phyloP scores from a whole-genome alignment of 2,888 invertebrate genomes.

The Acanthosepion lycidas region DNA sequence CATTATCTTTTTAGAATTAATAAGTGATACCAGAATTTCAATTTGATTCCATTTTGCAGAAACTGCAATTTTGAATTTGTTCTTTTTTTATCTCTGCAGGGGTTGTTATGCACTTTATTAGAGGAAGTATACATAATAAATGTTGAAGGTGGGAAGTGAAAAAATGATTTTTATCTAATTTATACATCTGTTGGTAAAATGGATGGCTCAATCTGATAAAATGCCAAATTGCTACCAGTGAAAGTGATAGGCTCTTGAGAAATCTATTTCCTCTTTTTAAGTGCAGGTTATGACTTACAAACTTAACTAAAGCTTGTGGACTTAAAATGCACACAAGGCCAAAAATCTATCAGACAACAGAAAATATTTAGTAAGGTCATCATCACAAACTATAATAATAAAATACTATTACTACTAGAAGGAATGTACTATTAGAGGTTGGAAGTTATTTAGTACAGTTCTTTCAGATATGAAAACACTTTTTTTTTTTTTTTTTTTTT shows the following conservation, averaged over 20 bases:
- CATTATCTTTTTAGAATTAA: too few relatives aligned
- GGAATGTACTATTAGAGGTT: too few relatives aligned
- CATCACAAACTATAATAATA: neutral
- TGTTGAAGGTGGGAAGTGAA: neutral
- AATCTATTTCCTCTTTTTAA: neutral
- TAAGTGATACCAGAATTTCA: neutral
- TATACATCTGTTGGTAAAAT: neutral
- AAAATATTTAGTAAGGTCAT: neutral
- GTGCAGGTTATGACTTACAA: neutral
- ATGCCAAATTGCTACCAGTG: neutral
- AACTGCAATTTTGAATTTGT: neutral
- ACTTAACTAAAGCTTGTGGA: neutral
- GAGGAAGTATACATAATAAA: neutral
- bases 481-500: too few relatives aligned
- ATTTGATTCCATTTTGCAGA: neutral
- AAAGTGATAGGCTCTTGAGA: neutral
- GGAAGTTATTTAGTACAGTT: neutral
- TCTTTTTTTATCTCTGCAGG: neutral
- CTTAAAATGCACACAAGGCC: neutral
- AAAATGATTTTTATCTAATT: neutral
- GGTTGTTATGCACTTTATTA: neutral
- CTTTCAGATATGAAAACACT: neutral
- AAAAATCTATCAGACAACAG: neutral
- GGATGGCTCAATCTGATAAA: neutral
- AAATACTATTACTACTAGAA: neutral